These are phyloP conservation scores for Holotrichia oblita DNA, from an alignment of 1,140 invertebrate species.

Conservation along the genomic window DNA sequence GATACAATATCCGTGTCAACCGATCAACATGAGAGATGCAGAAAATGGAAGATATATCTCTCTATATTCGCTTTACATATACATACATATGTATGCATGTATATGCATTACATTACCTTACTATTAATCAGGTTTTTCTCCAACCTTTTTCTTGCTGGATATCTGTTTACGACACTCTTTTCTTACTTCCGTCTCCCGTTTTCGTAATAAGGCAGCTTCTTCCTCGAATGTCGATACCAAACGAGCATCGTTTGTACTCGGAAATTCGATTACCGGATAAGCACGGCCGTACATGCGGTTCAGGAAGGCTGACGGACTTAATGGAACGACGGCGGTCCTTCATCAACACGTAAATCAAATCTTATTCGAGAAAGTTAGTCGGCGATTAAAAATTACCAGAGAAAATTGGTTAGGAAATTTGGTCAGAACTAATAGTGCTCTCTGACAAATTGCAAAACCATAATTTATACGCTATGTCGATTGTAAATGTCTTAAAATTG, in stretches of 20 bases:
- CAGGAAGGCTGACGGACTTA: neutral
- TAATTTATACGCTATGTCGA: no score
- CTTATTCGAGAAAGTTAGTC: neutral
- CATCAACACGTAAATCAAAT: neutral
- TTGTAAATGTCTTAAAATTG: no score
- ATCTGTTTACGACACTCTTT: neutral
- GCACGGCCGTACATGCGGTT: neutral
- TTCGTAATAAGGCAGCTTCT: neutral
- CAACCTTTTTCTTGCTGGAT: neutral
- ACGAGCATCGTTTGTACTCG: neutral
- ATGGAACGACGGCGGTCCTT: slow-evolving; percentile 10
- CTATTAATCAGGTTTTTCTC: neutral
- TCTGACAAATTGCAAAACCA: no score
- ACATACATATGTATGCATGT: neutral
- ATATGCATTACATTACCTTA: neutral
- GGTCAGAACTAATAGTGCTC: no score
- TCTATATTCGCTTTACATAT: neutral
- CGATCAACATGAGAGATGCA: neutral
- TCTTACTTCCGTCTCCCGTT: neutral
- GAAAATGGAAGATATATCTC: neutral
- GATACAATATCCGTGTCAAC: neutral
- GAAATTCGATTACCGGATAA: slow-evolving; percentile 7
- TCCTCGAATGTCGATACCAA: neutral
- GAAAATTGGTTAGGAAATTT: no score
- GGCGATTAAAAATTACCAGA: no score